A percentile compares a stretch with the other conserved stretches of the same genome.
Conservation (phyloP, 2,797 vertebrate genomes). For the Petrocephalus schoutedeni region DNA sequence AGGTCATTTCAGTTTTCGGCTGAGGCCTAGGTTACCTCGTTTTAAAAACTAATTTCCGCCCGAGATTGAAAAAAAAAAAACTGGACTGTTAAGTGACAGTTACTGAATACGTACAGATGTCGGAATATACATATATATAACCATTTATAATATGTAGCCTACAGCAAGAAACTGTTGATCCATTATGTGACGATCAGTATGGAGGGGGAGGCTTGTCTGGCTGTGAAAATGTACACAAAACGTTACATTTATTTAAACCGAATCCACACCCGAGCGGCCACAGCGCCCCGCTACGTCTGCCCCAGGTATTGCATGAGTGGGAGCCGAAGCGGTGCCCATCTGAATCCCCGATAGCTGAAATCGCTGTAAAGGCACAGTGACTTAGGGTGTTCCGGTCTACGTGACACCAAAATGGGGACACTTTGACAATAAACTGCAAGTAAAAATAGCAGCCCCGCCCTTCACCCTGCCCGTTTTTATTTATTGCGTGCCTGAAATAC, state of each 20-base stretch:
- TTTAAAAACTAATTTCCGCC: not conserved
- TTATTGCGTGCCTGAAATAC: not conserved
- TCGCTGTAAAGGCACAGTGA: not conserved
- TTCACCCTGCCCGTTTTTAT: not conserved
- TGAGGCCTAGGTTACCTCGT: not conserved
- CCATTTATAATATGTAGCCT: not conserved
- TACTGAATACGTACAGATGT: not conserved
- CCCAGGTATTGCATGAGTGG: not conserved
- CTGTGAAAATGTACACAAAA: not conserved
- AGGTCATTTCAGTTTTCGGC: not conserved
- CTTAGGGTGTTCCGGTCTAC: not conserved
- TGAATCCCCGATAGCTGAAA: not conserved
- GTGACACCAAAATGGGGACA: not conserved
- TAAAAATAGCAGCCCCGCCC: not conserved
- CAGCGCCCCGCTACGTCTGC: not conserved
- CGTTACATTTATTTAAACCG: not conserved
- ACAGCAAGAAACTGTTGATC: not conserved
- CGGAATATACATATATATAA: not conserved
- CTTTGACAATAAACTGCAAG: not conserved
- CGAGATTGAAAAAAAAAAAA: not conserved
- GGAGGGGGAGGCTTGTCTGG: too few species aligned
- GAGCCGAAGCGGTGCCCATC: not conserved
- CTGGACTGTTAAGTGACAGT: not conserved
- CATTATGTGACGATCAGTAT: not conserved
- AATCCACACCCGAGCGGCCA: not conserved